Evolutionary conservation across 1,140 invertebrate genomes (phyloP).

Genomic region (Oedothorax gibbosus): DNA sequence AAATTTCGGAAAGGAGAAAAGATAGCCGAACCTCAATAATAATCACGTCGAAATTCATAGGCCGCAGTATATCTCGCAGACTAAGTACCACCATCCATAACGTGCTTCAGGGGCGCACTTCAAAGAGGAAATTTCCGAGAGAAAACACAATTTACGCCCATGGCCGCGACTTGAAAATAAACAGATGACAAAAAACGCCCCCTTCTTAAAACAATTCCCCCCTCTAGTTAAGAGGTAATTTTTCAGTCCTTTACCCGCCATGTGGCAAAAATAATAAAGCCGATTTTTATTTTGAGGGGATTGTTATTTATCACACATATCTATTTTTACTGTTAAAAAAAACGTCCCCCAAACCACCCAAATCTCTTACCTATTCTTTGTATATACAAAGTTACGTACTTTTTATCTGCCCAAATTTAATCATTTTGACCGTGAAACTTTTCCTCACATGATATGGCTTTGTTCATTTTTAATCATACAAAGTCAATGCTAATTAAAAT

Average conservation of each 20-base stretch:
- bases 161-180: constrained; percentile 30
- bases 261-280: constrained; percentile 13
- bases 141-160: constrained; percentile 34
- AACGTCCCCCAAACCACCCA: too few relatives aligned
- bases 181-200: constrained; percentile 35
- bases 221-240: constrained; percentile 29
- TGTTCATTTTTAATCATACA: too few relatives aligned
- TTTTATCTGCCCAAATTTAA: too few relatives aligned
- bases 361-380: too few relatives aligned
- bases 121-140: constrained; percentile 12
- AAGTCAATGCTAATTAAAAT: too few relatives aligned
- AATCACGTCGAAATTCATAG: constrained; percentile 23
- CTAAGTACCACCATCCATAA: not conserved
- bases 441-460: too few relatives aligned
- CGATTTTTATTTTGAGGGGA: not conserved
- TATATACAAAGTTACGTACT: too few relatives aligned
- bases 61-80: not conserved
- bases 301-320: too few relatives aligned
- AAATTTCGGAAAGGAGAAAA: constrained; percentile 11
- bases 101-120: not conserved
- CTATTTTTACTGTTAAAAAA: too few relatives aligned
- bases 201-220: constrained; percentile 35
- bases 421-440: too few relatives aligned
- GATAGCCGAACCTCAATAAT: constrained; percentile 4
- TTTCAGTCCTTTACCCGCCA: constrained; percentile 28